Evolutionary conservation across 2,797 vertebrate genomes (phyloP), one percentile per base, ranked within the genome.

Genomic region (Leucoraja ocellata): DNA sequence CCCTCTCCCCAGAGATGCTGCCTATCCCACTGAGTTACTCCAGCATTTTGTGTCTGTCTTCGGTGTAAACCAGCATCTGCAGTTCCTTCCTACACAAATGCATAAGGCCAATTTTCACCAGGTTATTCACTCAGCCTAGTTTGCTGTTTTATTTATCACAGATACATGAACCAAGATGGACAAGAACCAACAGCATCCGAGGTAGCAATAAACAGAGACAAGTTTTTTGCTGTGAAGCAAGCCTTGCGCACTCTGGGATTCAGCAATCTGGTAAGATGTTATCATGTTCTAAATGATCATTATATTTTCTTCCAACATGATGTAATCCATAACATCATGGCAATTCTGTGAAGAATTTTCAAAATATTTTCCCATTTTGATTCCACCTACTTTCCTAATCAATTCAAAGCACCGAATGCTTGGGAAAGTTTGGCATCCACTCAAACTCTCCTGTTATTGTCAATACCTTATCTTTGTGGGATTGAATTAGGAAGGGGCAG

Each of bases 221-320:
- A 96, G 94, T 96, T 98, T 68, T 80, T 94, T 0, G 92, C 95
- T 73, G 95, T 99, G 83, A 99, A 97, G 95, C 97, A 98, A 95
- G 97, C 98, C 93, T 95, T 99, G 88, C 96, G 96, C 94, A 96
- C 96, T 28, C 63, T 98, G 93, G 97, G 98, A 93, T 98, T 99
- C 95, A 98, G 97, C 95, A 97, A 95, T 94, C 95, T 97, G 97
- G 98, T 99, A 97, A 96, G 97, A 96, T 94, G 23, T 7, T 61
- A 94, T 0, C 6, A 4, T 46, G 13, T 92, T 73, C 65, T 91
- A 32, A 39, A 23, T 2, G 23, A 16, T 91, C 21, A 46, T 46
- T 10, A 9, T 71, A 46, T 65, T 39, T 36, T 63, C 32, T 90
- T 6, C n/a, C 23, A 10, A 46, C 65, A 21, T n/a, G 16, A 16